These are phyloP conservation scores for Paradisaea rubra DNA, from an alignment of 2,113 vertebrate genomes.

Conservation along the genomic window DNA sequence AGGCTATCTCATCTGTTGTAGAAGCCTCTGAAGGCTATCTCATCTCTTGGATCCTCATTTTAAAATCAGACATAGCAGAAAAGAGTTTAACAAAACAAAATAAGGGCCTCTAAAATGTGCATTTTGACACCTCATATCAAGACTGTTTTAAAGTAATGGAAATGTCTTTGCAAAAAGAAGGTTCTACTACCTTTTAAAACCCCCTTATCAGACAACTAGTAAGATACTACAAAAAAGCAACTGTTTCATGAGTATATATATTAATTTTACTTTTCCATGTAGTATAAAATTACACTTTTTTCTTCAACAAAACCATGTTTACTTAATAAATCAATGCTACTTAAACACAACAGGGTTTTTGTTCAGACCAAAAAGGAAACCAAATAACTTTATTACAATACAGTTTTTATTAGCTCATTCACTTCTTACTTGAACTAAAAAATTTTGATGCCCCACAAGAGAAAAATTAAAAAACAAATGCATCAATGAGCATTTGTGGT, in stretches of 20 bases:
- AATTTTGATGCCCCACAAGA: neutral
- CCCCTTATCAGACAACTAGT: neutral
- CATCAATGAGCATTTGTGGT: neutral
- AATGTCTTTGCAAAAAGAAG: neutral
- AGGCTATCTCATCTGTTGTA: fast-evolving
- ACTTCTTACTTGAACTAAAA: neutral
- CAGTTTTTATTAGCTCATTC: fast-evolving
- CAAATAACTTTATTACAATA: neutral
- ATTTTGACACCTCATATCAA: neutral
- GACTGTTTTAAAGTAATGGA: neutral
- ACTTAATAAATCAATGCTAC: neutral
- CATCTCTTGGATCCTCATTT: neutral
- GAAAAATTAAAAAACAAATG: fast-evolving
- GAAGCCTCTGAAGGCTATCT: neutral
- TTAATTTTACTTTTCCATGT: neutral
- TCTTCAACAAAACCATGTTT: neutral
- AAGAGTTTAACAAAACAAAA: neutral
- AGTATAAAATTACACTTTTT: neutral
- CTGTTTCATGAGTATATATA: fast-evolving
- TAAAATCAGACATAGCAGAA: neutral
- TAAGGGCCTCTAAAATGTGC: neutral
- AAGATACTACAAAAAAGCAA: neutral
- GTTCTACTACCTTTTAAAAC: neutral
- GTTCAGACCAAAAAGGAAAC: neutral
- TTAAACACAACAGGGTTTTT: neutral